Evolutionary conservation across 2,113 vertebrate genomes (phyloP).

Genomic region (Periophthalmus modestus): DNA sequence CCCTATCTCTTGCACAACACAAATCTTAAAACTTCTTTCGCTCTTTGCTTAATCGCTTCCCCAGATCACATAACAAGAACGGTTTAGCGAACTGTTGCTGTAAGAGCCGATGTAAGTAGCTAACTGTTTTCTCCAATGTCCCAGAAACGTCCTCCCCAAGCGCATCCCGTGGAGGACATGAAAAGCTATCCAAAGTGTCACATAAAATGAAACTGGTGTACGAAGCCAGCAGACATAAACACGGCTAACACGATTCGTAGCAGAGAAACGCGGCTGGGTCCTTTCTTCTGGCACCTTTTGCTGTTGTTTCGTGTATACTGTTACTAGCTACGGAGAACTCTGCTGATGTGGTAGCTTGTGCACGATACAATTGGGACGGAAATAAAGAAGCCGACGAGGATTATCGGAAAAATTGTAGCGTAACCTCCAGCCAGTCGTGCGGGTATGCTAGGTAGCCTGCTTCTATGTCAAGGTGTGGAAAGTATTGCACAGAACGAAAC

Average conservation of each 20-base stretch:
- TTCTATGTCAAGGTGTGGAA: conserved; percentile 58
- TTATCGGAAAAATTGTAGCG: conserved; percentile 77
- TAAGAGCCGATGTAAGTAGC: conserved; percentile 76
- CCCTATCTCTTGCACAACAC: conserved; percentile 40
- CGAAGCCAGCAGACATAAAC: conserved; percentile 83
- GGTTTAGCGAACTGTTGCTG: conserved; percentile 89
- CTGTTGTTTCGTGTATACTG: conserved; percentile 66
- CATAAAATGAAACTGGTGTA: conserved; percentile 83
- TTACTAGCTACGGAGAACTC: conserved; percentile 71
- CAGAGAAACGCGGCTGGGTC: conserved; percentile 79
- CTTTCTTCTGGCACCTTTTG: conserved; percentile 75
- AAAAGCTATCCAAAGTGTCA: conserved; percentile 75
- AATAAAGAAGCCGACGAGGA: conserved; percentile 80
- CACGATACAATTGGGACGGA: conserved; percentile 76
- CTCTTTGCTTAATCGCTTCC: conserved; percentile 86
- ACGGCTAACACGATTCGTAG: conserved; percentile 81
- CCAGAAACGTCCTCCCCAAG: conserved; percentile 46
- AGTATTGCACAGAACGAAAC: conserved; percentile 71
- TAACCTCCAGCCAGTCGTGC: conserved; percentile 70
- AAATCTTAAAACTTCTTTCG: conserved; percentile 68
- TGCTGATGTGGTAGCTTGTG: conserved; percentile 77
- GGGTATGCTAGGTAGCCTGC: conserved; percentile 78
- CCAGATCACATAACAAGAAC: conserved; percentile 86
- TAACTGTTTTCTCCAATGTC: conserved; percentile 78
- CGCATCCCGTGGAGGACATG: conserved; percentile 55